Percentiles rank a stretch among this genome's conserved stretches.
Evolutionary conservation across 1,140 invertebrate species (phyloP).

Genomic region (Leptinotarsa texana): DNA sequence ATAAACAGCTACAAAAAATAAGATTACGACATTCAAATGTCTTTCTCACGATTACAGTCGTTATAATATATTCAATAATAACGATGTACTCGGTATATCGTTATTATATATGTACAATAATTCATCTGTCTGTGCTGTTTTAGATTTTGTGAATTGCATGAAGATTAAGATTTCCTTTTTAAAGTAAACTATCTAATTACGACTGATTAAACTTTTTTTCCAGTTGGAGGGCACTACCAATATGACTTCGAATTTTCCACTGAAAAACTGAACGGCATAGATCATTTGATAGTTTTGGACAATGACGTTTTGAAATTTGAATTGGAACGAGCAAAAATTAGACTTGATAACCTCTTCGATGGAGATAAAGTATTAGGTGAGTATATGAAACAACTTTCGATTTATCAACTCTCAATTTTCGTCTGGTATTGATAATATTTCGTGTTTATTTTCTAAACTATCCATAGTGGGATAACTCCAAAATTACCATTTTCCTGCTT

Average conservation of each 20-base stretch:
- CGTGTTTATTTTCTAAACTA: too few species aligned
- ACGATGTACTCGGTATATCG: too few species aligned
- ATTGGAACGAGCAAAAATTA: slow-evolving; percentile 42
- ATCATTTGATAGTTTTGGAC: slow-evolving; percentile 30
- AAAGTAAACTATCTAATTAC: too few species aligned
- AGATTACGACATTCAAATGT: too few species aligned
- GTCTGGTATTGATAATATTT: background rate
- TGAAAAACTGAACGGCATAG: slow-evolving; percentile 29
- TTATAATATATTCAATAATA: too few species aligned
- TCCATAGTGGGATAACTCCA: too few species aligned
- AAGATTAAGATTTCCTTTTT: too few species aligned
- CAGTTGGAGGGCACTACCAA: slow-evolving; percentile 33
- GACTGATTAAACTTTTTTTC: slow-evolving; percentile 12
- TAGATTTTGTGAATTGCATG: too few species aligned
- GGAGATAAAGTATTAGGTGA: slow-evolving; percentile 49
- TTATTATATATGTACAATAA: background rate
- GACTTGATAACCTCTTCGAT: slow-evolving; percentile 49
- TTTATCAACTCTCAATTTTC: background rate
- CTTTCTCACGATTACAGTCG: too few species aligned
- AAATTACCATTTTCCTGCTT: too few species aligned
- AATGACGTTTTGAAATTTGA: slow-evolving; percentile 34
- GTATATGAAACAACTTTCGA: background rate
- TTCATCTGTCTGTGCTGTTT: background rate
- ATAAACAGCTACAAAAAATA: too few species aligned
- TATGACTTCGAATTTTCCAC: slow-evolving; percentile 30